Conservation (phyloP, 2,113 vertebrate genomes). For the Elanus axillaris region DNA sequence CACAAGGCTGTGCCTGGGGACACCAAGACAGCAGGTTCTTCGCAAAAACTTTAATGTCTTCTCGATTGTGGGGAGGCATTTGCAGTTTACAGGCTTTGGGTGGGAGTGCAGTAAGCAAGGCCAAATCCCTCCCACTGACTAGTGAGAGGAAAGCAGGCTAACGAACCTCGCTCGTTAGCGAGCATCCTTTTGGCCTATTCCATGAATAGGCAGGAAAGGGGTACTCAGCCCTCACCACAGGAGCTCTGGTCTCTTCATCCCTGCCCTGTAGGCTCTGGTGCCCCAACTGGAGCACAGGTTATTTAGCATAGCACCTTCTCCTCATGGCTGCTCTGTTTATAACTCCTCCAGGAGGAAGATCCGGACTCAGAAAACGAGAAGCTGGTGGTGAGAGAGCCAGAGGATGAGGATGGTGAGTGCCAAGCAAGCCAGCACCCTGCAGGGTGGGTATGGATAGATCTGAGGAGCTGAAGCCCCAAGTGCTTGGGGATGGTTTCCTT, state of each 20-base stretch:
- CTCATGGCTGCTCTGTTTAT: neutral
- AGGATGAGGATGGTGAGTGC: slow-evolving; percentile 67
- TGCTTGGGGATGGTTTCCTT: neutral
- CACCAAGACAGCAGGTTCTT: neutral
- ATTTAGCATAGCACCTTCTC: neutral
- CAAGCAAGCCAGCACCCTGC: neutral
- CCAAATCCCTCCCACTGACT: neutral
- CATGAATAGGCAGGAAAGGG: neutral
- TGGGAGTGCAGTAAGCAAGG: neutral
- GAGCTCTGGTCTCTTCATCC: neutral
- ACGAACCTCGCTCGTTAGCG: accelerated
- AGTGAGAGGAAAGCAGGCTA: neutral
- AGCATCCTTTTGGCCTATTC: neutral
- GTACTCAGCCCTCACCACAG: neutral
- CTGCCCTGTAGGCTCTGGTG: neutral
- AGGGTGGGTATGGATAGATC: neutral
- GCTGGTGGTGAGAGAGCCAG: slow-evolving; percentile 49
- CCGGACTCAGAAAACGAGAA: slow-evolving; percentile 56
- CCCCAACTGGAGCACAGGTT: accelerated
- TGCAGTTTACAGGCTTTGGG: neutral
- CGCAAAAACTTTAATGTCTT: neutral
- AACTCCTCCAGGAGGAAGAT: slow-evolving; percentile 65
- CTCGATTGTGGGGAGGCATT: accelerated
- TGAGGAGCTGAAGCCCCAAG: neutral
- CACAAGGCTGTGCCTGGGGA: neutral